Base-by-base conservation (phyloP, 1,140 invertebrate species). In the Drosophila triauraria region DNA sequence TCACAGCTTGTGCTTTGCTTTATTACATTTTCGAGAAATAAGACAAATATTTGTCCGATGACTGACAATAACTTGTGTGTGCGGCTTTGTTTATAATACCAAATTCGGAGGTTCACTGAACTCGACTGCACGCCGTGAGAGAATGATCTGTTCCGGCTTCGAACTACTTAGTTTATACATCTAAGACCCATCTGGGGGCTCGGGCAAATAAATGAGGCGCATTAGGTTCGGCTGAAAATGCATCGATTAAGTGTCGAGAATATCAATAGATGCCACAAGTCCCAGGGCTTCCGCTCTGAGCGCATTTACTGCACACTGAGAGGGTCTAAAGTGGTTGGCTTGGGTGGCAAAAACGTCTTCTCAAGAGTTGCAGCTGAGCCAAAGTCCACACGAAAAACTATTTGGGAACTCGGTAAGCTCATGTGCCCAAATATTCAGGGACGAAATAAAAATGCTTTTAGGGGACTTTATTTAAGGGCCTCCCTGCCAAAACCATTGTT, bases 1-100 rank as follows among this genome's bases (percentile, higher is more conserved):
- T 84, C 78, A 84, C 82, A 85, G 82, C 38, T 69, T 85, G 62
- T 54, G 42, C 62, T 61, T 69, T 60, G 78, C 46, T 59, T 65
- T 78, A 53, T 56, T 72, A 79, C 40, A 59, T 58, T 68, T 50
- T 13, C 40, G 63, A 40, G 35, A 54, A 51, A 42, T 38, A 65
- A 47, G 40, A 56, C 40, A 70, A 54, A 69, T 70, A 70, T 54
- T 54, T 54, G 15, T 38, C 13, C 48, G 57, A 75, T 75, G 71
- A 75, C 71, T 63, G 51, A 75, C 59, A 56, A 63, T 35, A 75
- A 27, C 32, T 46, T 62, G 30, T 71, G 56, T 40, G 32, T 32
- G 53, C 54, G 68, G 54, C 56, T 61, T 72, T 72, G 57, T 48
- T 53, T 75, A 53, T 72, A 72, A 72, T 61, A 12, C 71, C 71